phyloP scores from a whole-genome alignment of 2,888 invertebrate species.

The Oscheius sp. region DNA sequence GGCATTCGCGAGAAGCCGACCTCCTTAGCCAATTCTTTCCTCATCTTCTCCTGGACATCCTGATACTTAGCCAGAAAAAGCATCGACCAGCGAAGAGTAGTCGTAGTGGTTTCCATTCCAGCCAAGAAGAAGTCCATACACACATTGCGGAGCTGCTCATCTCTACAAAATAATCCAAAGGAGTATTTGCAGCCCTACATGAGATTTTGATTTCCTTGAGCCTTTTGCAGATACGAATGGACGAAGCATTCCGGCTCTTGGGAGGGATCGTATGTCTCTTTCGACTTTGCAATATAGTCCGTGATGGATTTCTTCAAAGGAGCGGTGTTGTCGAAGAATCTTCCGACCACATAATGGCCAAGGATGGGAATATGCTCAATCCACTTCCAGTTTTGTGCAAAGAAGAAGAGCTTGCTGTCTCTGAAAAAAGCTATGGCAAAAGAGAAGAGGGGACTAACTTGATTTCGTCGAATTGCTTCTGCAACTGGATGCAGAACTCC shows the following conservation, averaged over 20 bases:
- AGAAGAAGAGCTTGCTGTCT: slow-evolving; percentile 20
- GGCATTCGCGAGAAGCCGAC: slow-evolving; percentile 39
- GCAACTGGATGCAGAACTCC: slow-evolving; percentile 16
- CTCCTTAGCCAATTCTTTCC: slow-evolving; percentile 36
- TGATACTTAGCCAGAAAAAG: slow-evolving; percentile 46
- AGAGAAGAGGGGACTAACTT: not conserved
- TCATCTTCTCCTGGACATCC: slow-evolving; percentile 46
- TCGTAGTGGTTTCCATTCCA: slow-evolving; percentile 59
- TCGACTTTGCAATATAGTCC: slow-evolving; percentile 29
- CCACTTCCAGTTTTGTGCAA: slow-evolving; percentile 31
- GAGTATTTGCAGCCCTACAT: not conserved
- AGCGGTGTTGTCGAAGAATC: not conserved
- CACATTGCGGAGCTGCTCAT: slow-evolving; percentile 10
- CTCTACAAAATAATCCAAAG: not conserved
- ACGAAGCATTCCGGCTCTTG: slow-evolving; percentile 43
- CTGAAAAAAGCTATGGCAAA: not conserved
- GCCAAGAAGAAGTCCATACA: slow-evolving; percentile 54
- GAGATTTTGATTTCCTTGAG: slow-evolving; percentile 2
- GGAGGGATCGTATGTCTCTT: slow-evolving; percentile 26
- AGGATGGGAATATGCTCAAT: slow-evolving; percentile 19
- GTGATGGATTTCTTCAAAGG: slow-evolving; percentile 31
- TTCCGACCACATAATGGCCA: slow-evolving; percentile 15
- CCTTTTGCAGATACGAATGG: slow-evolving; percentile 42
- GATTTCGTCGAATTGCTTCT: slow-evolving; percentile 14
- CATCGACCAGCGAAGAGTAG: slow-evolving; percentile 47